phyloP scores from a whole-genome alignment of 2,888 invertebrate species.

The Carcina quercana region DNA sequence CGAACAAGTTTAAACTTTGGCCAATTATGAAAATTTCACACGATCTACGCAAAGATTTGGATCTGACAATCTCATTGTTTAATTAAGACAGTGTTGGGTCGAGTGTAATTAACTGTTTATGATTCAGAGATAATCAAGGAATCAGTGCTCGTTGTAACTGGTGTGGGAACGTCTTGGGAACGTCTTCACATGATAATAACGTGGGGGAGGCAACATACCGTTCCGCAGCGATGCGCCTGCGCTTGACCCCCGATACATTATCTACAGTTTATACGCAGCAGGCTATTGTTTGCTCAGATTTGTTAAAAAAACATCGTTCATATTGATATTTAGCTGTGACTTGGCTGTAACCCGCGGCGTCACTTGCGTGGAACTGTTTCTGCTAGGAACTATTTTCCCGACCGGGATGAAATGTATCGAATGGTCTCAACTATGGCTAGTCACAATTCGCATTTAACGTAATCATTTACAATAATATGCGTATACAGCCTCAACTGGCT shows the following conservation, averaged over 20 bases:
- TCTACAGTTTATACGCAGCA: conserved; percentile 59
- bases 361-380: background rate
- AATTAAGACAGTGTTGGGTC: conserved; percentile 50
- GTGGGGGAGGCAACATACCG: conserved; percentile 50
- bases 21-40: conserved; percentile 34
- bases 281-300: conserved; percentile 64
- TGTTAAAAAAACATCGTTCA: conserved; percentile 36
- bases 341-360: background rate
- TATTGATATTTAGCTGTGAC: conserved; percentile 42
- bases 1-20: too few species aligned
- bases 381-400: too few species aligned
- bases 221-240: conserved; percentile 56
- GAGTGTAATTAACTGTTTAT: conserved; percentile 64
- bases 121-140: conserved; percentile 65
- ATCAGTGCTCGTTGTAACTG: conserved; percentile 48
- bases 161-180: conserved; percentile 71
- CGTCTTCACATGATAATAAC: conserved; percentile 70
- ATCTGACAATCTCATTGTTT: conserved; percentile 41
- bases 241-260: conserved; percentile 66
- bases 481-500: too few species aligned
- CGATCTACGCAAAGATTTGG: conserved; percentile 26
- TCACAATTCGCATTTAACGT: too few species aligned
- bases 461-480: too few species aligned
- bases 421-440: background rate
- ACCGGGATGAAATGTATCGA: background rate